Base-by-base conservation (phyloP, 2,888 invertebrate genomes). In the Acleris holmiana region DNA sequence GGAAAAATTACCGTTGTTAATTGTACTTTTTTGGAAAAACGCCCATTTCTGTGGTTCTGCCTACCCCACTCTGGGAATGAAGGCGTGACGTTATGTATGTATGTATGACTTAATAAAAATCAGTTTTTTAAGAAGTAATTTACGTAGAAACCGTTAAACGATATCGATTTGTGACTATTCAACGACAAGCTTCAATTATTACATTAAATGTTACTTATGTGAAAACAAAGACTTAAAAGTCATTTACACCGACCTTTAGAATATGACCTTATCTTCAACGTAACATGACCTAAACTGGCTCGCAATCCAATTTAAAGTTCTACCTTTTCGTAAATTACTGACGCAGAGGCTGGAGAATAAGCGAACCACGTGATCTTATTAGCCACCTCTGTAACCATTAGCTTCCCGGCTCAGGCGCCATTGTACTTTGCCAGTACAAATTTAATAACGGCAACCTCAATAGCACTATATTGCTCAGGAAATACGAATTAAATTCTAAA, bases 331-430 rank as follows among this genome's bases (percentile, higher is more conserved):
- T 74, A 76, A 82, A 81, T 79, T 80, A 77, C 76, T 75, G 69
- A 76, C 71, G 70, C 71, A 69, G 68, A 72, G 69, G 69, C 71
- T 73, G 76, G 73, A 69, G 73, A 83, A 80, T 84, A 83, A 85
- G 84, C 78, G 79, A 84, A 79, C 83, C 83, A 72, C 80, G 78
- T 79, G 78, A 86, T 84, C 79, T 82, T 81, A 85, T 87, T 86
- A 87, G 77, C 76, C 71, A 71, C 76, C 78, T 81, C 79, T 79
- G 79, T 74, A 77, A 75, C 77, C 77, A 83, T 84, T 81, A 82
- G 77, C 67, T 46, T 66, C 64, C 66, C 71, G 71, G 66, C 71
- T 67, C 71, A 63, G 57, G 65, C 72, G 71, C 68, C 71, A 77
- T 81, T 80, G 76, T 78, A 69, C 75, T 73, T 72, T 72, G 73